These are phyloP conservation scores for Sternotherus odoratus DNA, from an alignment of 2,797 vertebrate species.

Conservation along the genomic window DNA sequence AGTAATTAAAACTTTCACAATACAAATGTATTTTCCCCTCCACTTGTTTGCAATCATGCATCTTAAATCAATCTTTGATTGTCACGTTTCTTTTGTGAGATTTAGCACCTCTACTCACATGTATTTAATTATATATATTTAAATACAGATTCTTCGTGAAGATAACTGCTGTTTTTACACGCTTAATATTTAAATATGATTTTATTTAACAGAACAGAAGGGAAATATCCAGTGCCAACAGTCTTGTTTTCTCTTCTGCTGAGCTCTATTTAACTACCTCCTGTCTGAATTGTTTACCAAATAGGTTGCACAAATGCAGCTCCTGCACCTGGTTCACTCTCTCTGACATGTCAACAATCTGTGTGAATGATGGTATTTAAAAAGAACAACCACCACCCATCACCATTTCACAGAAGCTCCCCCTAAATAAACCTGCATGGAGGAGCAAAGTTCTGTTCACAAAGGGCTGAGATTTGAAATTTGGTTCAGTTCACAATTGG, in stretches of 20 bases:
- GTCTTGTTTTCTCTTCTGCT: not conserved
- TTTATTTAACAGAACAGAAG: slow-evolving; percentile 7
- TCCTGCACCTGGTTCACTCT: not conserved
- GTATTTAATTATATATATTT: slow-evolving; percentile 43
- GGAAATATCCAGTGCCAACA: not conserved
- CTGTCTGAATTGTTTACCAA: slow-evolving; percentile 9
- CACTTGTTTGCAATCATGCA: not conserved
- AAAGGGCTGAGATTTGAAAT: not conserved
- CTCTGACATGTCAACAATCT: not conserved
- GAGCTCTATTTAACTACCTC: not conserved
- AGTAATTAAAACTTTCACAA: slow-evolving; percentile 39
- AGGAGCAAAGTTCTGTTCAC: not conserved
- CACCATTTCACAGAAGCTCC: not conserved
- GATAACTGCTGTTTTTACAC: not conserved
- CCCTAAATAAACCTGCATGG: not conserved
- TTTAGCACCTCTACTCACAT: slow-evolving; percentile 22
- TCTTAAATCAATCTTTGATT: slow-evolving; percentile 55
- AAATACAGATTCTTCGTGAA: slow-evolving; percentile 38
- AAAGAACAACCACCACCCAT: not conserved
- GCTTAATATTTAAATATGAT: not conserved
- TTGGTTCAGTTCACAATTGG: not conserved
- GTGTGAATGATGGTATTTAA: not conserved
- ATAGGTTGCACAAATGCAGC: not conserved
- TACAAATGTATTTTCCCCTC: slow-evolving; percentile 12
- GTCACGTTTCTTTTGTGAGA: slow-evolving; percentile 45